These are phyloP conservation scores for Thamnophis elegans DNA, from an alignment of 2,797 vertebrate species.

Conservation along the genomic window DNA sequence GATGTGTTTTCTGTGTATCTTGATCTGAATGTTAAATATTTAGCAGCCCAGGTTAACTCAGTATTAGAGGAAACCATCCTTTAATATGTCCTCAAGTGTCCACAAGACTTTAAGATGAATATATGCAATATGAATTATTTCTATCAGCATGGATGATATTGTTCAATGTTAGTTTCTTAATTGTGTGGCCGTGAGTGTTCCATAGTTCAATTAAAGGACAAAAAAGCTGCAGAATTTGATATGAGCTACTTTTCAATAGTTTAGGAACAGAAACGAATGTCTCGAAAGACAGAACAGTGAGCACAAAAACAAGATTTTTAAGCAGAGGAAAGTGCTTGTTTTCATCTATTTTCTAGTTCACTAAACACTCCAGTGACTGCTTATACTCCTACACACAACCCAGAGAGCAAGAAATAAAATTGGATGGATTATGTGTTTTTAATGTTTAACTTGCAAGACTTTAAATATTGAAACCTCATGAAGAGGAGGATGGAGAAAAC, in stretches of 20 bases:
- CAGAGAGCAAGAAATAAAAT: neutral
- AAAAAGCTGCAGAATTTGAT: neutral
- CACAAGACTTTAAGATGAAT: neutral
- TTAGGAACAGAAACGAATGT: neutral
- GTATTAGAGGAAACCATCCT: neutral
- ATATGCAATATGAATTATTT: conserved; percentile 1
- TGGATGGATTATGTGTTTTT: neutral
- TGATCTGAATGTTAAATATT: conserved; percentile 48
- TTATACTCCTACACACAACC: neutral
- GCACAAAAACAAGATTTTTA: neutral
- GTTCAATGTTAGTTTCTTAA: neutral
- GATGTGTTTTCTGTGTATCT: conserved; percentile 92
- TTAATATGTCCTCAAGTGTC: neutral
- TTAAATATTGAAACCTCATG: neutral
- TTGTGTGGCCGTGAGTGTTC: neutral
- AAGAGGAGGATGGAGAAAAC: neutral
- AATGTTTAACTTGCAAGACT: neutral
- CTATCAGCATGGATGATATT: neutral
- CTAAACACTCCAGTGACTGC: neutral
- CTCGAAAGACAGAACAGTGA: neutral
- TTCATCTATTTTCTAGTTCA: neutral
- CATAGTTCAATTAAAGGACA: neutral
- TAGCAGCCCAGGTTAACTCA: neutral
- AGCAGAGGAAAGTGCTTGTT: neutral
- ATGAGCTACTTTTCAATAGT: neutral